A percentile compares a stretch with the other conserved stretches of the same genome.
phyloP scores from a whole-genome alignment of 30 jellyfish, hydroid and myxozoan species.

The Pelagia noctiluca region DNA sequence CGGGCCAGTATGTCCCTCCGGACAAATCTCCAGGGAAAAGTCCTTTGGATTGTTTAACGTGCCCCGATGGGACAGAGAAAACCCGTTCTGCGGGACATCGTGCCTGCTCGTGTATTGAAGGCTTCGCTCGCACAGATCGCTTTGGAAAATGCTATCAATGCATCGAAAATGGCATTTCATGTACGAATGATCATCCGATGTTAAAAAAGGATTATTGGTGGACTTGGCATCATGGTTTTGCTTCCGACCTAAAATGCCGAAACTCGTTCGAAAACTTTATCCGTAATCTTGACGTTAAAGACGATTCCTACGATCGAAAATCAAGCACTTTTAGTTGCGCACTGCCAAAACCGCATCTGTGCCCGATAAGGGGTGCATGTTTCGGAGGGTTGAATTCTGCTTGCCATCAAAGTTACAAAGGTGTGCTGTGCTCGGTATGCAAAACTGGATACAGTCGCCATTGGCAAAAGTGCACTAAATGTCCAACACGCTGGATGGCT shows the following conservation, averaged over 20 bases:
- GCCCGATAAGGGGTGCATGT: conserved; percentile 65
- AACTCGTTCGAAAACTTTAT: conserved; percentile 9
- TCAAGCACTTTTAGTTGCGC: conserved; percentile 14
- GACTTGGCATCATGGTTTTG: conserved; percentile 30
- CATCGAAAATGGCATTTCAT: conserved; percentile 27
- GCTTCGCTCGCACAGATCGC: conserved; percentile 58
- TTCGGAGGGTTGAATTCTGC: conserved; percentile 54
- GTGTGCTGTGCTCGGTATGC: conserved; percentile 65
- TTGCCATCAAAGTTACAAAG: conserved; percentile 52
- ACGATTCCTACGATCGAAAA: conserved; percentile 14
- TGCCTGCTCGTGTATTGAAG: conserved; percentile 51
- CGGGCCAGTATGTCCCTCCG: conserved; percentile 65
- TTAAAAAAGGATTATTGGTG: conserved; percentile 52
- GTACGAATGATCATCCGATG: conserved; percentile 27
- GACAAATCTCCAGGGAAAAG: conserved; percentile 38
- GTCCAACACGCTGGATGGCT: conserved; percentile 34
- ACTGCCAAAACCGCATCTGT: conserved; percentile 46
- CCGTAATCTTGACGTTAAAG: conserved; percentile 23
- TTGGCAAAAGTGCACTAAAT: conserved; percentile 37
- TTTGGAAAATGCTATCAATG: conserved; percentile 64
- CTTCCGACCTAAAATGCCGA: conserved; percentile 6
- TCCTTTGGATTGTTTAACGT: conserved; percentile 56
- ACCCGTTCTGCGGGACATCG: conserved; percentile 39
- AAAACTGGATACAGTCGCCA: conserved; percentile 36
- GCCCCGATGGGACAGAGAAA: conserved; percentile 65